Conservation (phyloP, 1,140 invertebrate genomes). For the Meteorus sp. region DNA sequence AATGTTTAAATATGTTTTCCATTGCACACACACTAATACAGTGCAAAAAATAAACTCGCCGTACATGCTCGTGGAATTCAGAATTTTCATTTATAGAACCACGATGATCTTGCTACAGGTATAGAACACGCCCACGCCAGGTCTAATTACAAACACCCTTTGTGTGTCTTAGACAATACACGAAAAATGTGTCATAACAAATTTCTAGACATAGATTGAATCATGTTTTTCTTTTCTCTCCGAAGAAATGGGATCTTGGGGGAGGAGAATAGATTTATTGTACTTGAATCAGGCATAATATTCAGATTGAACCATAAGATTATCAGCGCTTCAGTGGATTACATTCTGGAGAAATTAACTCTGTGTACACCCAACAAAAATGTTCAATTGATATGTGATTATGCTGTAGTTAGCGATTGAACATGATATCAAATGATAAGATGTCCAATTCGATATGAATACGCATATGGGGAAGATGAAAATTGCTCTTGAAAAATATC, state of each 20-base stretch:
- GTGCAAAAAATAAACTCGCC: slow-evolving; percentile 19
- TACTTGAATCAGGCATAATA: background rate
- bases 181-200: slow-evolving; percentile 4
- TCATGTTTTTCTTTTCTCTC: background rate
- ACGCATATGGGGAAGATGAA: background rate
- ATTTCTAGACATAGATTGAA: background rate
- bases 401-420: too few species aligned
- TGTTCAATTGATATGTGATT: too few species aligned
- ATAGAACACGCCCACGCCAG: slow-evolving; percentile 14
- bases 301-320: too few species aligned
- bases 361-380: too few species aligned
- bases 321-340: too few species aligned
- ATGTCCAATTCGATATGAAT: background rate
- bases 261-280: too few species aligned
- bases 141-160: slow-evolving; percentile 22
- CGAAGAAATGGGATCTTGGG: too few species aligned
- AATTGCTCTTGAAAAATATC: background rate
- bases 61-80: slow-evolving; percentile 14
- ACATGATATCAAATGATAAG: background rate
- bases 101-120: slow-evolving; percentile 11
- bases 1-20: too few species aligned
- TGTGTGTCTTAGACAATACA: slow-evolving; percentile 8
- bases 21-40: background rate
- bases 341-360: too few species aligned
- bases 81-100: slow-evolving; percentile 19